Percentiles rank a stretch among this genome's conserved stretches.
Conservation (phyloP, 2,888 invertebrate species). For the Lasius platythorax region DNA sequence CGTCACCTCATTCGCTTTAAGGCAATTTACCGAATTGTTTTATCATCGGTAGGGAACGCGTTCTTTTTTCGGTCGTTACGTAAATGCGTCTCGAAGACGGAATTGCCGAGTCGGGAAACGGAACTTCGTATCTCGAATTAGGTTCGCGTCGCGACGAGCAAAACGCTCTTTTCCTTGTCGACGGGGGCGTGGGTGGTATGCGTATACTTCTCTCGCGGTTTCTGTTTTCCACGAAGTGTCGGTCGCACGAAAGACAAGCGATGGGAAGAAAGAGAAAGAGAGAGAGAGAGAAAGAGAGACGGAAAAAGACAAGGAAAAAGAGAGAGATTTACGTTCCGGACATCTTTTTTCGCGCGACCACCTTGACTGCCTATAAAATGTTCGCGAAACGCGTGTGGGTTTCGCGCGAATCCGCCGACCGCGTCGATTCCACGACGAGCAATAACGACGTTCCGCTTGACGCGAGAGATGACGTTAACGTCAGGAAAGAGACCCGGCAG, state of each 20-base stretch:
- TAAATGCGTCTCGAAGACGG: slow-evolving; percentile 16
- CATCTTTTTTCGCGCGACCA: slow-evolving; percentile 69
- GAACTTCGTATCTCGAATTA: slow-evolving; percentile 25
- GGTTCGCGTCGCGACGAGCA: slow-evolving; percentile 37
- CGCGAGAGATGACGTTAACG: slow-evolving; percentile 34
- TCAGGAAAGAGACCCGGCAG: slow-evolving; percentile 6
- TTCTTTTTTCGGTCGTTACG: slow-evolving; percentile 29
- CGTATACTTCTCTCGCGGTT: slow-evolving; percentile 54
- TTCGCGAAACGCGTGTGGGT: slow-evolving; percentile 63
- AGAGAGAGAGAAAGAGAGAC: background rate
- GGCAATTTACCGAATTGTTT: slow-evolving; percentile 9
- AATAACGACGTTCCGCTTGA: slow-evolving; percentile 38
- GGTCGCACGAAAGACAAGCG: slow-evolving; percentile 28
- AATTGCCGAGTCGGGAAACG: slow-evolving; percentile 5
- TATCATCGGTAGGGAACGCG: background rate
- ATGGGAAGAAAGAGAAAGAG: background rate
- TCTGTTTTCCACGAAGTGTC: slow-evolving; percentile 67
- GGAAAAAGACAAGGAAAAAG: background rate
- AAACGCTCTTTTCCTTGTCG: slow-evolving; percentile 39
- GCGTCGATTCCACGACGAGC: slow-evolving; percentile 48
- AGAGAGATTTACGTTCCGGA: slow-evolving; percentile 69
- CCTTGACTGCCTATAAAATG: slow-evolving; percentile 71
- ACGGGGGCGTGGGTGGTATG: slow-evolving; percentile 63
- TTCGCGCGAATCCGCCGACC: slow-evolving; percentile 61
- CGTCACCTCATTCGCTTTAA: background rate